Evolutionary conservation across 2,888 invertebrate genomes (phyloP).

Genomic region (Cartodere bifasciata): DNA sequence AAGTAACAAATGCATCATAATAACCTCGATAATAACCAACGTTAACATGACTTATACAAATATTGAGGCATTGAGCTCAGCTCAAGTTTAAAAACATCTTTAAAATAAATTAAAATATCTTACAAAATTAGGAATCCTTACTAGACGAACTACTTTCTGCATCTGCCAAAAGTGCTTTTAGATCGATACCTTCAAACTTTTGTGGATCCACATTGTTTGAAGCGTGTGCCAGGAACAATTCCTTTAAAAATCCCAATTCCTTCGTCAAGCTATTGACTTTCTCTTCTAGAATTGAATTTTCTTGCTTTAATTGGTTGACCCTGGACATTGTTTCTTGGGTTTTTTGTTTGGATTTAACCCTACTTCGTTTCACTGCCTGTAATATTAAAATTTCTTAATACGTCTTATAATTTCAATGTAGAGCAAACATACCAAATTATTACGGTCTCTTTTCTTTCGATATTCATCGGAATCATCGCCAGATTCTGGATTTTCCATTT

Average conservation of each 20-base stretch:
- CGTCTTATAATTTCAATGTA: slow-evolving; percentile 3
- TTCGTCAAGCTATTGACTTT: slow-evolving; percentile 71
- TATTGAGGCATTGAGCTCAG: no score
- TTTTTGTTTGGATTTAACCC: slow-evolving; percentile 63
- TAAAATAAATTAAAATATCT: no score
- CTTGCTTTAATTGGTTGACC: slow-evolving; percentile 61
- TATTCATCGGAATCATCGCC: slow-evolving; percentile 58
- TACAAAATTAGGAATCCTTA: slow-evolving; percentile 7
- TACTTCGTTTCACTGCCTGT: slow-evolving; percentile 71
- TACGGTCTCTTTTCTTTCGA: slow-evolving; percentile 58
- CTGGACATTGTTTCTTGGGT: slow-evolving; percentile 65
- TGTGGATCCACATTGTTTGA: slow-evolving; percentile 42
- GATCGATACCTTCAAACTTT: slow-evolving; percentile 44
- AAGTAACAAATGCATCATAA: no score
- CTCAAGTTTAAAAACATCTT: no score
- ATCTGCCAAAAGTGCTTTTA: slow-evolving; percentile 44
- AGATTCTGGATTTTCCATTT: slow-evolving; percentile 41
- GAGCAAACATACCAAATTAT: slow-evolving; percentile 50
- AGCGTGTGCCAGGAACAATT: slow-evolving; percentile 68
- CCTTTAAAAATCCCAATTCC: slow-evolving; percentile 67
- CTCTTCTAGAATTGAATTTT: slow-evolving; percentile 68
- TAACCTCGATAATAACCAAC: no score
- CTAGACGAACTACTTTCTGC: no score
- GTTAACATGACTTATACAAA: no score
- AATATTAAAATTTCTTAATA: slow-evolving; percentile 14